A percentile compares a stretch with the other conserved stretches of the same genome.
Conservation (phyloP, 1,140 invertebrate genomes). For the Pomacea maculata region DNA sequence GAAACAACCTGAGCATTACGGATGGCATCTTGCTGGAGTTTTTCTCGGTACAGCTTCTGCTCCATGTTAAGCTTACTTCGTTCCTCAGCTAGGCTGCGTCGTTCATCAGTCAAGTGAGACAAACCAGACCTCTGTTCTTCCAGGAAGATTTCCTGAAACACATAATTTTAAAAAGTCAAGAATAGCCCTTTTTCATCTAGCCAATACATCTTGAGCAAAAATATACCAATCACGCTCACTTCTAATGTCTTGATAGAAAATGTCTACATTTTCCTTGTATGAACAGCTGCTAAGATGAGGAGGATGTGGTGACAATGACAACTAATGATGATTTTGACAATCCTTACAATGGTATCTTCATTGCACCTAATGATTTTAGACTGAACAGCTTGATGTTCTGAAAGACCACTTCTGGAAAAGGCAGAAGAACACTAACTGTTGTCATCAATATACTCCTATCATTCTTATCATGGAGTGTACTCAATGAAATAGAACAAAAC, state of each 20-base stretch:
- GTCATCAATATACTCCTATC: too few relatives aligned
- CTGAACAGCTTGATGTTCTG: too few relatives aligned
- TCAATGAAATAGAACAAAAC: too few relatives aligned
- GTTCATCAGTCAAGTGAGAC: slow-evolving; percentile 56
- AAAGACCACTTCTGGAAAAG: too few relatives aligned
- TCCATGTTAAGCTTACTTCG: slow-evolving; percentile 54
- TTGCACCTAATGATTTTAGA: too few relatives aligned
- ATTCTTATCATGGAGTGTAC: too few relatives aligned
- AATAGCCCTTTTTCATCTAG: slow-evolving; percentile 1
- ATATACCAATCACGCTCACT: background rate
- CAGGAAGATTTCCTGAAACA: slow-evolving; percentile 51
- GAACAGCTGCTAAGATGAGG: background rate
- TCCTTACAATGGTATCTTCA: too few relatives aligned
- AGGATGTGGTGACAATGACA: background rate
- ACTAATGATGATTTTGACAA: background rate
- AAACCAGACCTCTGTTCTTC: slow-evolving; percentile 58
- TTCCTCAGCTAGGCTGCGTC: slow-evolving; percentile 59
- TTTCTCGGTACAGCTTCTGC: slow-evolving; percentile 52
- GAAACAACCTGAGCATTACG: slow-evolving; percentile 49
- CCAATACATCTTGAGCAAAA: background rate
- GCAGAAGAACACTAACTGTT: too few relatives aligned
- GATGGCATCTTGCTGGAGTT: slow-evolving; percentile 49
- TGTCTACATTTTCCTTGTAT: background rate
- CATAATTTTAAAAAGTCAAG: background rate
- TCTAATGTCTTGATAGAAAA: background rate